Conservation (phyloP, 1,140 invertebrate species). For the Diorhabda carinulata region DNA sequence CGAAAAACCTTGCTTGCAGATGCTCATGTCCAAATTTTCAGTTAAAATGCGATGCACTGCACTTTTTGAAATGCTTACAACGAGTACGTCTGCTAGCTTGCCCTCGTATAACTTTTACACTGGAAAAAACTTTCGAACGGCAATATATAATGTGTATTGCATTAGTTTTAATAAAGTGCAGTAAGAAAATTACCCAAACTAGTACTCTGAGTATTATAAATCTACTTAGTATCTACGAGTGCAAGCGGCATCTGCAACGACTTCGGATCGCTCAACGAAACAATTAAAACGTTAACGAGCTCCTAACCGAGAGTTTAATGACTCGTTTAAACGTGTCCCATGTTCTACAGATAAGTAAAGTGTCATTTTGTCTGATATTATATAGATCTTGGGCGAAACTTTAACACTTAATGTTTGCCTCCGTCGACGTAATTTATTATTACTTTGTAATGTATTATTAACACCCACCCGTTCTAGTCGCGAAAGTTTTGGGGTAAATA, state of each 20-base stretch:
- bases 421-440: constrained; percentile 16
- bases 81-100: too few species aligned
- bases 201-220: constrained; percentile 25
- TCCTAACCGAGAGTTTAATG: constrained; percentile 41
- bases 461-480: constrained; percentile 1
- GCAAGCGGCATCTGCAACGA: constrained; percentile 25
- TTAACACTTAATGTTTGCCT: constrained; percentile 15
- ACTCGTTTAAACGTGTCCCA: constrained; percentile 39
- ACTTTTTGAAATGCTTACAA: too few species aligned
- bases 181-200: constrained; percentile 21
- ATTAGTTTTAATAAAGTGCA: constrained; percentile 30
- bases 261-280: constrained; percentile 40
- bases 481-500: not conserved
- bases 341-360: constrained; percentile 16
- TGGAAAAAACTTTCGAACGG: constrained; percentile 29
- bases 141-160: constrained; percentile 32
- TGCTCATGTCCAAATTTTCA: too few species aligned
- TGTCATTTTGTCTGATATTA: constrained; percentile 14
- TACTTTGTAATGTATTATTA: constrained; percentile 3
- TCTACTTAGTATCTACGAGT: constrained; percentile 29
- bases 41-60: too few species aligned
- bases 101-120: constrained; percentile 10
- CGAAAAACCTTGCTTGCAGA: too few species aligned
- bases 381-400: constrained; percentile 17
- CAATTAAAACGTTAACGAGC: constrained; percentile 43